A percentile compares a stretch with the other conserved stretches of the same genome.
Conservation (phyloP, 2,888 invertebrate species). For the Crematogaster levior region DNA sequence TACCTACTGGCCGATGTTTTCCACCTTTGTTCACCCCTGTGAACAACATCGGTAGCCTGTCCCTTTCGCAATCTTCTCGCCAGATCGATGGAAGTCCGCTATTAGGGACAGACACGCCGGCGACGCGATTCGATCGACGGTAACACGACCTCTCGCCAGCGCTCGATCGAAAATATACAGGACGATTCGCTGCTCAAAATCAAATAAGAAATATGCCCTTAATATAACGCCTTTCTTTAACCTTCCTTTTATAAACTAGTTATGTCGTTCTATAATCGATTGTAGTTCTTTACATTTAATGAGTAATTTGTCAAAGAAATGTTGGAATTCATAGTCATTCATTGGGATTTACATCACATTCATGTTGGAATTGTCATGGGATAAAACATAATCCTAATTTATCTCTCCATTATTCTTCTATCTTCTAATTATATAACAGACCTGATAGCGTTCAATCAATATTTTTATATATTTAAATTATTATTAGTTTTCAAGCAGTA, state of each 20-base stretch:
- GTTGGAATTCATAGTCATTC: too few relatives aligned
- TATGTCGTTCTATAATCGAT: not conserved
- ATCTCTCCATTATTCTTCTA: too few relatives aligned
- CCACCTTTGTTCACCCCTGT: conserved; percentile 25
- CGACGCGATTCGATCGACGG: conserved; percentile 50
- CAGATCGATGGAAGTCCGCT: conserved; percentile 47
- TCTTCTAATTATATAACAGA: too few relatives aligned
- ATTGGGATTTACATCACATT: too few relatives aligned
- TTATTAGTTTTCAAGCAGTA: too few relatives aligned
- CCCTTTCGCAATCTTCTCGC: conserved; percentile 44
- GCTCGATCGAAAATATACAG: conserved; percentile 28
- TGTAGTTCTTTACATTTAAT: not conserved
- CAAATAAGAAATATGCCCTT: not conserved
- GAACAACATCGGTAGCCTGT: conserved; percentile 30
- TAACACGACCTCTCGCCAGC: conserved; percentile 24
- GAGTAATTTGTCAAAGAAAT: not conserved
- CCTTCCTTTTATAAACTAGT: not conserved
- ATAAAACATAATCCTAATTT: too few relatives aligned
- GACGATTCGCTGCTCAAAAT: not conserved
- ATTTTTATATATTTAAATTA: too few relatives aligned
- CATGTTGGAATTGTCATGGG: not conserved
- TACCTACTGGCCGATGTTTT: conserved; percentile 21
- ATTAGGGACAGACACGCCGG: conserved; percentile 50
- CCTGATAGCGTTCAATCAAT: not conserved
- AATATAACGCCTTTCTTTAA: too few relatives aligned